Conservation (phyloP, 2,888 invertebrate genomes). For the Hypsopygia costalis region DNA sequence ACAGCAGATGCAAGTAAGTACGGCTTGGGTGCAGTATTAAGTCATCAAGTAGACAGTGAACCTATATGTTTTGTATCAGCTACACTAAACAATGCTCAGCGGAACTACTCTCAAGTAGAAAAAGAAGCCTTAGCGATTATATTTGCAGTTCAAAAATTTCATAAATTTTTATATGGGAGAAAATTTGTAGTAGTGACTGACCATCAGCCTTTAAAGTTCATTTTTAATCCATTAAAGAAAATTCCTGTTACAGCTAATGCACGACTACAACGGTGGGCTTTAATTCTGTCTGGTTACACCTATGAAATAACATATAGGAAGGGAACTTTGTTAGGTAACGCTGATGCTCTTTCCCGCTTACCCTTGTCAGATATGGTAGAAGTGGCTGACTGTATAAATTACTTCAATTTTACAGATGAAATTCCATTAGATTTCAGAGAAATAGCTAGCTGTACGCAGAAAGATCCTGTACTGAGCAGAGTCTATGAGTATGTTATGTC, state of each 20-base stretch:
- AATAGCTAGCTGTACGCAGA: no score
- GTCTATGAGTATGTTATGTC: conserved; percentile 4
- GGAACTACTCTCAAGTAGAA: conserved; percentile 15
- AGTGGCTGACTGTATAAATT: no score
- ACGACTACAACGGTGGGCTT: conserved; percentile 12
- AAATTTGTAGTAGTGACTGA: conserved; percentile 13
- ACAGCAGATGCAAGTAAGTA: conserved; percentile 14
- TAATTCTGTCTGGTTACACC: conserved; percentile 11
- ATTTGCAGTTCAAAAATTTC: conserved; percentile 16
- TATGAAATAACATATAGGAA: conserved; percentile 12
- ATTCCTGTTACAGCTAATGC: conserved; percentile 11
- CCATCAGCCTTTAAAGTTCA: conserved; percentile 13
- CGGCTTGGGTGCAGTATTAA: conserved; percentile 15
- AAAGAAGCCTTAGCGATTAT: conserved; percentile 16
- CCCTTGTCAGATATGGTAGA: no score
- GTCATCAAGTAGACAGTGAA: conserved; percentile 12
- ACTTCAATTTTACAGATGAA: no score
- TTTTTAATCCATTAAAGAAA: conserved; percentile 13
- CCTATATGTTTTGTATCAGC: conserved; percentile 13
- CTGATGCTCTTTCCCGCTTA: conserved; percentile 8
- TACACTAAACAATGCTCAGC: conserved; percentile 14
- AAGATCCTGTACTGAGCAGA: conserved; percentile 1
- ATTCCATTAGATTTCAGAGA: no score
- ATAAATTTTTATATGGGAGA: conserved; percentile 17
- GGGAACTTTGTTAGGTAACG: conserved; percentile 10